These are phyloP conservation scores for Athene noctua DNA, from an alignment of 2,113 vertebrate genomes.

Conservation along the genomic window DNA sequence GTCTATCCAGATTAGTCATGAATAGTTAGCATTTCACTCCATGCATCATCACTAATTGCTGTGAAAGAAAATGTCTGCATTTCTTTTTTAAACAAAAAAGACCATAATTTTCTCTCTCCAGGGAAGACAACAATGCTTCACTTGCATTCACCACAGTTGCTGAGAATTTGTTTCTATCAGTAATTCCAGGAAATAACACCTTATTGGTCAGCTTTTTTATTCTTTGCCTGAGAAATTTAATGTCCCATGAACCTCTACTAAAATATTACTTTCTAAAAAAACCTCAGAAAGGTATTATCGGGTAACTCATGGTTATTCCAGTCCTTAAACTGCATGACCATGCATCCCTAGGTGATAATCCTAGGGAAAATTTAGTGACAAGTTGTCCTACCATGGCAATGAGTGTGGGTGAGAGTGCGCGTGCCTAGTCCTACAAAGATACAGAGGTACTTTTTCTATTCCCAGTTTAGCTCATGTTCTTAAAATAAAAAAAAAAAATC, in stretches of 20 bases:
- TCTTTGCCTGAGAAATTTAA: background rate
- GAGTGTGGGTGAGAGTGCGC: rapidly evolving
- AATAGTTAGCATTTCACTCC: constrained; percentile 62
- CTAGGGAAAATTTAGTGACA: background rate
- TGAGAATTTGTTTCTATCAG: background rate
- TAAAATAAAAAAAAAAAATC: background rate
- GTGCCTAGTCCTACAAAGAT: background rate
- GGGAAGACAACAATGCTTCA: background rate
- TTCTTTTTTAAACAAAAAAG: constrained; percentile 1
- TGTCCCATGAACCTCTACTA: background rate
- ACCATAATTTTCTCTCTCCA: background rate
- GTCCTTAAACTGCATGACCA: background rate
- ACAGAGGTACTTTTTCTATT: background rate
- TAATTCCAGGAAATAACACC: background rate
- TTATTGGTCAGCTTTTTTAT: background rate
- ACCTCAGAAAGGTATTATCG: background rate
- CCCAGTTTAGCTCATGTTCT: background rate
- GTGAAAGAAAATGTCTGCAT: constrained; percentile 48
- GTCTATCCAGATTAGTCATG: constrained; percentile 74
- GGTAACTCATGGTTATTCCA: background rate
- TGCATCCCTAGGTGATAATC: background rate
- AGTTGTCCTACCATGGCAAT: background rate
- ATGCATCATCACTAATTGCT: constrained; percentile 63
- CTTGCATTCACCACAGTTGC: background rate
- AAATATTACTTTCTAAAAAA: background rate